These are phyloP conservation scores for Zaprionus taronus DNA, from an alignment of 1,140 invertebrate species.

Conservation along the genomic window DNA sequence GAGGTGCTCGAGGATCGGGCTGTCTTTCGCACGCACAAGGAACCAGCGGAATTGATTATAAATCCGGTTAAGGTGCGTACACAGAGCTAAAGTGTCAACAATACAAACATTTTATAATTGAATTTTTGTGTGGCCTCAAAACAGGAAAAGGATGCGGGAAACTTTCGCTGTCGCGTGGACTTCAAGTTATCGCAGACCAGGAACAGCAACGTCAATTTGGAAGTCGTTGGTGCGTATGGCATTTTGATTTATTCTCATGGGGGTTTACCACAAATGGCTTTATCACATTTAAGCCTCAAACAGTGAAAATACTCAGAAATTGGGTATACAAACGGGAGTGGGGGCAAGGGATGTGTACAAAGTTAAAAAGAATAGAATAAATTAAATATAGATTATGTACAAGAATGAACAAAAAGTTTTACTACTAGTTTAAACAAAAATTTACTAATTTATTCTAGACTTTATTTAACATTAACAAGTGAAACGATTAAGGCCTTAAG, in stretches of 20 bases:
- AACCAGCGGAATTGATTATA: conserved; percentile 85
- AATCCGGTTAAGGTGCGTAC: conserved; percentile 79
- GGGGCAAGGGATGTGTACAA: not conserved
- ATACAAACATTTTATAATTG: conserved; percentile 70
- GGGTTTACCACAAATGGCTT: not conserved
- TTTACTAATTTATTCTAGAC: too few species aligned
- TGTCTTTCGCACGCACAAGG: conserved; percentile 86
- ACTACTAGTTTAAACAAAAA: too few species aligned
- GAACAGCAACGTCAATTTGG: conserved; percentile 91
- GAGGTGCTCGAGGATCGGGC: conserved; percentile 85
- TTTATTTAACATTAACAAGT: too few species aligned
- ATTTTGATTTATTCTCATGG: conserved; percentile 32
- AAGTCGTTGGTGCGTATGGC: conserved; percentile 91
- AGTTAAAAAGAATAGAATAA: not conserved
- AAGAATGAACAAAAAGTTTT: too few species aligned
- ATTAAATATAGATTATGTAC: too few species aligned
- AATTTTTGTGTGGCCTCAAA: conserved; percentile 83
- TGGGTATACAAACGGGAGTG: not conserved
- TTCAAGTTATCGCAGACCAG: conserved; percentile 92
- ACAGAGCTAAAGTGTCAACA: conserved; percentile 52
- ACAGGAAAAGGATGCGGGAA: conserved; percentile 88
- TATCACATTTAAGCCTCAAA: not conserved
- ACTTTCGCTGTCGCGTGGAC: conserved; percentile 92
- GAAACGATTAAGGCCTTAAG: too few species aligned
- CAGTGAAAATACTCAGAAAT: not conserved